phyloP scores from a whole-genome alignment of 1,140 invertebrate genomes.

The Polypedilum vanderplanki region DNA sequence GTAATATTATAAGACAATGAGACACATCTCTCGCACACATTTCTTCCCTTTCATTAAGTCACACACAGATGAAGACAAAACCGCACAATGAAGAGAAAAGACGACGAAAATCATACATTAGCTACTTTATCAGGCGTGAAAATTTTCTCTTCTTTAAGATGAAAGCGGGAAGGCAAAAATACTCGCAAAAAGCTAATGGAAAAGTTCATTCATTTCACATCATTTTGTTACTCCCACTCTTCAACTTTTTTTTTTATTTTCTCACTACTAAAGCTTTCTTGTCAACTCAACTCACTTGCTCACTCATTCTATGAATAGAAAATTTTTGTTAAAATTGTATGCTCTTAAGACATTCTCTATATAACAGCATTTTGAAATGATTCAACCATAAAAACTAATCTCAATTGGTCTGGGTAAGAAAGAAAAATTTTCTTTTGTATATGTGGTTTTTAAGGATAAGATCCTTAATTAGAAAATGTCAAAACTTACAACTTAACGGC shows the following conservation, averaged over 20 bases:
- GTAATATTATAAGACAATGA: not conserved
- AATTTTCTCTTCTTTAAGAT: not conserved
- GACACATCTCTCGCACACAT: not conserved
- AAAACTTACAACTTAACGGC: no score
- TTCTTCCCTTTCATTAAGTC: slow-evolving; percentile 3
- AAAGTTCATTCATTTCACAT: slow-evolving; percentile 25
- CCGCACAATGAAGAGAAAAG: not conserved
- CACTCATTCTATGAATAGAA: no score
- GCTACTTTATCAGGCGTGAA: slow-evolving; percentile 23
- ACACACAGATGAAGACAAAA: not conserved
- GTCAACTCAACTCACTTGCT: not conserved
- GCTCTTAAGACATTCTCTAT: not conserved
- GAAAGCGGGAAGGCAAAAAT: not conserved
- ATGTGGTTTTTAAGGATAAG: no score
- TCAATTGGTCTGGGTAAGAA: slow-evolving; percentile 21
- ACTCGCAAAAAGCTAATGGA: not conserved
- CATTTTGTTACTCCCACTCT: not conserved
- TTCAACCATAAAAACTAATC: slow-evolving; percentile 29
- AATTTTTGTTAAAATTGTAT: no score
- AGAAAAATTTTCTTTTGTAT: no score
- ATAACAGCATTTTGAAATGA: slow-evolving; percentile 1
- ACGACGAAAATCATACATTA: slow-evolving; percentile 13
- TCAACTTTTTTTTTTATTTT: not conserved
- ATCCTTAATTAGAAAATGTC: no score
- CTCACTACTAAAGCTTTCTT: not conserved